Base-by-base conservation (phyloP, 2,888 invertebrate species). In the Pollenia angustigena region DNA sequence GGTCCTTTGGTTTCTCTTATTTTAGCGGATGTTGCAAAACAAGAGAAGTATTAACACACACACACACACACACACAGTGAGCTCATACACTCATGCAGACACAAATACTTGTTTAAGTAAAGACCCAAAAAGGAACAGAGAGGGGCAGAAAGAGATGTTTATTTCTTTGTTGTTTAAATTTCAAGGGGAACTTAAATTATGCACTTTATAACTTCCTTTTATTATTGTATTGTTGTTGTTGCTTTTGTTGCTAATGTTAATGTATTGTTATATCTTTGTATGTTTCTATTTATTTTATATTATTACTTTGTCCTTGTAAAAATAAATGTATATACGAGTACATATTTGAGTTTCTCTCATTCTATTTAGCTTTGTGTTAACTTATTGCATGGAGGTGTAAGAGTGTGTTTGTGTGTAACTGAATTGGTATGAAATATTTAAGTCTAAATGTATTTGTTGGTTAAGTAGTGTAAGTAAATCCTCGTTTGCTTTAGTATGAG, bases 141-240 rank as follows among this genome's bases (percentile, higher is more conserved):
- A 62, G 40, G 42, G 11, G 48, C 14, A 64, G 11, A 66, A 12
- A 18, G 40, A 60, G 42, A 74, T 16, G 56, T 71, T 68, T 12
- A 16, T n/a, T 16, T 68, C n/a, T 58, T 62, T 82, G 12, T 58
- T 66, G 69, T 71, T 78, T 23, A 71, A 69, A 80, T 87, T 81
- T 87, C 80, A 85, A 82, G 72, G 87, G 80, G 74, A 88, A 85
- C 85, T 85, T 85, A 76, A 87, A 87, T 87, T 87, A 88, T 87
- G 85, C 87, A 85, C 81, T 87, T 87, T 85, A 76, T 48, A 87
- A 75, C 81, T 86, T 80, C 80, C 75, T 68, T 80, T 44, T 79
- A 42, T 75, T 84, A 16, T 84, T 68, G 32, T 32, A 71, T 48
- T 75, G n/a, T 56, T 79, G 50, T 62, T 82, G 44, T 12, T 44